Conservation (phyloP, 2,888 invertebrate genomes). For the Drosophila yooni region DNA sequence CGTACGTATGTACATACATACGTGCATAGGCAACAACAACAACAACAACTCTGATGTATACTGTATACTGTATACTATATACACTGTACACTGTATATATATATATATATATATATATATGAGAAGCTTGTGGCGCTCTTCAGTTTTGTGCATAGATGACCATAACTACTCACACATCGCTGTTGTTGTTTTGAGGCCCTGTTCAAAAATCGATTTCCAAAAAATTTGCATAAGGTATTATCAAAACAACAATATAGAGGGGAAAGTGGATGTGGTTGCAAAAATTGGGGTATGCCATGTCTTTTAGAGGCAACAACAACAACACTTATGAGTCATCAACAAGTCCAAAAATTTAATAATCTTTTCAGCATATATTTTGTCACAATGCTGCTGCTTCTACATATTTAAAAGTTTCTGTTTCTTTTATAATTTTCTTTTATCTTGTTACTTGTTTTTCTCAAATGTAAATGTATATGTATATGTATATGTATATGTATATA, state of each 20-base stretch:
- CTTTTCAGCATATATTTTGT: slow-evolving; percentile 6
- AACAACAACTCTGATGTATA: neutral
- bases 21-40: slow-evolving; percentile 3
- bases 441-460: slow-evolving; percentile 4
- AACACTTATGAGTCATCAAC: slow-evolving; percentile 26
- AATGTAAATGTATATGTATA: neutral
- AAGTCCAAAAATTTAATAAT: neutral
- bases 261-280: neutral
- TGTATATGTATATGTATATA: neutral
- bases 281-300: slow-evolving; percentile 19
- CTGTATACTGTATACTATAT: neutral
- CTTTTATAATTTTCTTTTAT: neutral
- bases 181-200: neutral
- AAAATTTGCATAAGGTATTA: slow-evolving; percentile 12
- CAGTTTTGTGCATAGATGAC: neutral
- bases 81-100: neutral
- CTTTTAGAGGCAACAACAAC: slow-evolving; percentile 37
- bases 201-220: slow-evolving; percentile 7
- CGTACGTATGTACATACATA: neutral
- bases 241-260: neutral
- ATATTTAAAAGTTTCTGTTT: slow-evolving; percentile 24
- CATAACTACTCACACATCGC: neutral
- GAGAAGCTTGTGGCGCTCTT: neutral
- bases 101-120: slow-evolving; percentile 2
- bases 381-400: slow-evolving; percentile 3